Base-by-base conservation (phyloP, 2,797 vertebrate species). In the Anomalospiza imberbis region DNA sequence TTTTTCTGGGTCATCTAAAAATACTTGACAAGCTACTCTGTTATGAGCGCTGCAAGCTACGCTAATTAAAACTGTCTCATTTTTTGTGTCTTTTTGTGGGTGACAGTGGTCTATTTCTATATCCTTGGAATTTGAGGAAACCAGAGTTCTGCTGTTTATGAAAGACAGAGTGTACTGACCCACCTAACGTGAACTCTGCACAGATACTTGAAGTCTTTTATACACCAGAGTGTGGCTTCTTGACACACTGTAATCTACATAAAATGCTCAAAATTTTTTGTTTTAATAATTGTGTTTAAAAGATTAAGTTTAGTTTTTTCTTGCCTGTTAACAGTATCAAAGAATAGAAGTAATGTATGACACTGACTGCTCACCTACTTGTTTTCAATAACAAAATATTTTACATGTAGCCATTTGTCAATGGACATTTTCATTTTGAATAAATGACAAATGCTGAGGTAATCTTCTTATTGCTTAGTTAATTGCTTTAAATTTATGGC, bases 1-100 rank as follows among this genome's bases (percentile, higher is more conserved):
- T 76, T 77, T 89, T 88, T 84, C 57, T 80, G 17, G 31, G 57
- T 66, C 44, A 86, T 55, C 66, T 91, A 87, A 94, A 89, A 93
- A 91, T 71, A 65, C 38, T 81, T 91, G 57, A 67, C 67, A 85
- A 72, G 38, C 20, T 89, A 29, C 29, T 81, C 29, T 78, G 66
- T 63, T 86, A 71, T 4, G 5, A 78, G 20, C 2, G 7, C 62
- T 91, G 34, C n/a, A 61, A 78, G 53, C 42, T 42, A 68, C 6
- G 6, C 6, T 85, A 84, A 89, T 77, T 74, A 87, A 78, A 81
- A 68, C 9, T 18, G 4, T 67, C 45, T 91, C 20, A 11, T 44
- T 57, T 58, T 66, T 63, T 36, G 12, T 32, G 19, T 28, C 17
- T 63, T 31, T 76, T 79, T 13, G 7, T 71, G 45, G n/a, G 19